These are phyloP conservation scores for Terebella lapidaria DNA, from an alignment of 2,888 invertebrate species.

Conservation along the genomic window DNA sequence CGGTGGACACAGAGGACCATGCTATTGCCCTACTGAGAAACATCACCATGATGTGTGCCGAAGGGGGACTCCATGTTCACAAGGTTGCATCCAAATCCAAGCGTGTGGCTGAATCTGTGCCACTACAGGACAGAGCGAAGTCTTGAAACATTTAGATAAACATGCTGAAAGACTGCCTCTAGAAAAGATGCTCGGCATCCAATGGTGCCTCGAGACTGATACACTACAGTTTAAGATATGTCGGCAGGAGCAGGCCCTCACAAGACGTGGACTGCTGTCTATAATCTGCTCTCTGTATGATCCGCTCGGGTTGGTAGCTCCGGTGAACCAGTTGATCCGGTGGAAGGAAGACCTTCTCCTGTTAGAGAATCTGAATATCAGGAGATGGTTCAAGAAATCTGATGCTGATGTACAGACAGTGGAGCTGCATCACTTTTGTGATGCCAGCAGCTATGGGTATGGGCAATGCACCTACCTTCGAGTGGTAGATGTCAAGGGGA, in stretches of 20 bases:
- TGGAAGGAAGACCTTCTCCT: not conserved
- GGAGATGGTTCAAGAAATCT: not conserved
- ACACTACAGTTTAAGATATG: no score
- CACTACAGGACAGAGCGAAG: not conserved
- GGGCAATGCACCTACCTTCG: constrained; percentile 13
- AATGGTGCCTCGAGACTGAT: no score
- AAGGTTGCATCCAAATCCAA: constrained; percentile 9
- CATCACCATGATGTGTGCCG: not conserved
- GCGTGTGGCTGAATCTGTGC: constrained; percentile 5
- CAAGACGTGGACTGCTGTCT: no score
- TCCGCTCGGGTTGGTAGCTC: no score
- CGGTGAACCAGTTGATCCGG: no score
- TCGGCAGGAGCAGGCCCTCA: no score
- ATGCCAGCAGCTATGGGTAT: constrained; percentile 15
- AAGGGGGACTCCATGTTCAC: constrained; percentile 6
- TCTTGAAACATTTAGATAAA: no score
- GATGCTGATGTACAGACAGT: not conserved
- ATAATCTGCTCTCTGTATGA: no score
- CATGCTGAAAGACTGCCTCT: no score
- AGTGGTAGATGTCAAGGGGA: not conserved
- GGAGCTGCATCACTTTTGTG: constrained; percentile 18
- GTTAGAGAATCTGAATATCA: not conserved
- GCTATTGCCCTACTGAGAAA: constrained; percentile 2
- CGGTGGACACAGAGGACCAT: not conserved
- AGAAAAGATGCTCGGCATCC: no score